Conservation (phyloP, 2,888 invertebrate genomes). For the Nomada lathburiana region DNA sequence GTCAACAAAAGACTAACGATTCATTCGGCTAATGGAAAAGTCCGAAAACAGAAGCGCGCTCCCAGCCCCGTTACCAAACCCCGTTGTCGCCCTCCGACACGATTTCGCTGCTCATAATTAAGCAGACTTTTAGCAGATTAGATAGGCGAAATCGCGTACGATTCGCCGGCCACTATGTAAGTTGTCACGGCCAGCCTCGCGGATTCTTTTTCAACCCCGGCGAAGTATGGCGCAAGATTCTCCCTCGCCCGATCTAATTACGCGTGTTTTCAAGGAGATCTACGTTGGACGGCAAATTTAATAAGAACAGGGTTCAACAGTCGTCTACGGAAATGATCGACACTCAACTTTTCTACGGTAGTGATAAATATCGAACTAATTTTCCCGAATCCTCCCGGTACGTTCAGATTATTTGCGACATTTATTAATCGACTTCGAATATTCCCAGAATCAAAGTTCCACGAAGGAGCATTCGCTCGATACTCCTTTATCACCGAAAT, state of each 20-base stretch:
- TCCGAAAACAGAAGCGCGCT: constrained; percentile 83
- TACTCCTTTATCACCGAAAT: neutral
- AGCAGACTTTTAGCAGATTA: constrained; percentile 84
- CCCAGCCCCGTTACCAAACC: constrained; percentile 32
- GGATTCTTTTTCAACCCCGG: constrained; percentile 55
- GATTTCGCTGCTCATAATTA: constrained; percentile 82
- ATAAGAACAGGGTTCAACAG: too few relatives aligned
- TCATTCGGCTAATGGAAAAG: constrained; percentile 85
- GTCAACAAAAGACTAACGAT: constrained; percentile 85
- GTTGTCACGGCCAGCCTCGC: constrained; percentile 50
- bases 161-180: constrained; percentile 35
- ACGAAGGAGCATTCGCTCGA: too few relatives aligned
- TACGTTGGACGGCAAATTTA: too few relatives aligned
- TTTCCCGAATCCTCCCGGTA: too few relatives aligned
- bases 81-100: constrained; percentile 44
- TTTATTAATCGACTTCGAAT: neutral
- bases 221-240: constrained; percentile 25
- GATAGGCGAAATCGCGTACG: constrained; percentile 74
- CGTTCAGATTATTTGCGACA: too few relatives aligned
- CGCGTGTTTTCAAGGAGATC: neutral
- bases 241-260: neutral
- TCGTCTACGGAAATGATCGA: too few relatives aligned
- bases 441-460: neutral
- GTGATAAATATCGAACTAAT: too few relatives aligned
- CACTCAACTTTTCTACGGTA: too few relatives aligned